These are phyloP conservation scores for Petrocephalus sullivani DNA, from an alignment of 2,797 vertebrate species.

Conservation along the genomic window DNA sequence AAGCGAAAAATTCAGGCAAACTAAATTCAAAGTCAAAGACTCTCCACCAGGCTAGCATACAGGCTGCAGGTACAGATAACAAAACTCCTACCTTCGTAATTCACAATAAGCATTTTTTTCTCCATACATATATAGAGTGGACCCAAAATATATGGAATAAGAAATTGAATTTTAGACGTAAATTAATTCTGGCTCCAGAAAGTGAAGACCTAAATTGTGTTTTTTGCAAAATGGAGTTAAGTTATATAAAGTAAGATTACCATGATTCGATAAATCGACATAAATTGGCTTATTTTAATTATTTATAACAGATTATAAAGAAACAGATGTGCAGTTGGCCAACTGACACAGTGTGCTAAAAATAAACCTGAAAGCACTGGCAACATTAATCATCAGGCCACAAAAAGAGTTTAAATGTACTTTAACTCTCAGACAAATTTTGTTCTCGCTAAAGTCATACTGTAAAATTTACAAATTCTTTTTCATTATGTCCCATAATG, in stretches of 20 bases:
- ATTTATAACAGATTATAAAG: neutral
- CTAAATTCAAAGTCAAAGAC: neutral
- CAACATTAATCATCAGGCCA: neutral
- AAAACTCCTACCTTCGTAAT: neutral
- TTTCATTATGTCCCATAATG: neutral
- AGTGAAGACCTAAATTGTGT: constrained; percentile 32
- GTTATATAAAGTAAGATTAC: constrained; percentile 37
- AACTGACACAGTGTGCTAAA: neutral
- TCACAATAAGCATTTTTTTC: neutral
- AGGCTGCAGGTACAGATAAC: neutral
- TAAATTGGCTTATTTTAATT: neutral
- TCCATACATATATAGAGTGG: neutral
- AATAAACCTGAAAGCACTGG: neutral
- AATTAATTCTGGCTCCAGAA: constrained; percentile 14
- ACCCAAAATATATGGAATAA: neutral
- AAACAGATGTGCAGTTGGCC: neutral
- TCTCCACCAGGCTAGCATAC: neutral
- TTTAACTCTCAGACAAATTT: neutral
- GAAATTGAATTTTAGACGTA: constrained; percentile 34
- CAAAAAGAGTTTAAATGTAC: neutral
- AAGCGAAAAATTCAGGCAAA: neutral
- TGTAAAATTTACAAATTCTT: neutral
- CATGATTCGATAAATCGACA: neutral
- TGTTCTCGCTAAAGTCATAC: neutral
- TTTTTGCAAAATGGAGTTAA: constrained; percentile 37